Conservation (phyloP, 2,888 invertebrate species). For the Nipponacmea schrenckii region DNA sequence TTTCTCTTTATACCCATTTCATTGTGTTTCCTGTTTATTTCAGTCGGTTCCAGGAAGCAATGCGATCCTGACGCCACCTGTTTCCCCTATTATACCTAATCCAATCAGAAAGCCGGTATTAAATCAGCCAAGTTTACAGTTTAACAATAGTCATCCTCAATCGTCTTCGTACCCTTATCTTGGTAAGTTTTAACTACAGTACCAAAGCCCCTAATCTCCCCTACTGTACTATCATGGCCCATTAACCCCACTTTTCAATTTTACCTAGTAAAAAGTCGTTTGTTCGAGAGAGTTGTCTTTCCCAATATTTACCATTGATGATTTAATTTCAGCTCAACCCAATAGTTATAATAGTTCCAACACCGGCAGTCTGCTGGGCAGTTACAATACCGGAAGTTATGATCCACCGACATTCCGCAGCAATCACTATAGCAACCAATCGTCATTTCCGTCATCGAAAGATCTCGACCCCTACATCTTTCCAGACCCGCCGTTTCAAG, state of each 20-base stretch:
- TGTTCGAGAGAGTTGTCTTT: background rate
- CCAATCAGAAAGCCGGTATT: conserved; percentile 50
- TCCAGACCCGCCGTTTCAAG: conserved; percentile 13
- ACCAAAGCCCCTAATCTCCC: conserved; percentile 9
- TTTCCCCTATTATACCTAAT: conserved; percentile 58
- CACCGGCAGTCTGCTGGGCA: conserved; percentile 17
- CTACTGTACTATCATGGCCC: background rate
- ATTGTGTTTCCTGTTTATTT: background rate
- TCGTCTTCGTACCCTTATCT: conserved; percentile 40
- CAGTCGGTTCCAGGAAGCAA: conserved; percentile 43
- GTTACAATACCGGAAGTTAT: conserved; percentile 23
- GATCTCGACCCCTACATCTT: conserved; percentile 10
- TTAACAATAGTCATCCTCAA: conserved; percentile 34
- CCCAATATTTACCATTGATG: background rate
- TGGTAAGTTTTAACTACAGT: conserved; percentile 28
- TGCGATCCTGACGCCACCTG: conserved; percentile 53
- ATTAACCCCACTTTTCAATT: conserved; percentile 1
- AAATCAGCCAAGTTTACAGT: conserved; percentile 40
- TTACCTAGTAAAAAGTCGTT: background rate
- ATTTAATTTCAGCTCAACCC: conserved; percentile 10
- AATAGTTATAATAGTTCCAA: conserved; percentile 9
- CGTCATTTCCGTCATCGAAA: conserved; percentile 1
- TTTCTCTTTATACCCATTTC: no score
- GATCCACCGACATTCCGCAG: conserved; percentile 2
- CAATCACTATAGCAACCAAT: conserved; percentile 8